Percentiles rank a stretch among this genome's conserved stretches.
phyloP scores from a whole-genome alignment of 1,140 invertebrate species.

The Cotesia glomerata region DNA sequence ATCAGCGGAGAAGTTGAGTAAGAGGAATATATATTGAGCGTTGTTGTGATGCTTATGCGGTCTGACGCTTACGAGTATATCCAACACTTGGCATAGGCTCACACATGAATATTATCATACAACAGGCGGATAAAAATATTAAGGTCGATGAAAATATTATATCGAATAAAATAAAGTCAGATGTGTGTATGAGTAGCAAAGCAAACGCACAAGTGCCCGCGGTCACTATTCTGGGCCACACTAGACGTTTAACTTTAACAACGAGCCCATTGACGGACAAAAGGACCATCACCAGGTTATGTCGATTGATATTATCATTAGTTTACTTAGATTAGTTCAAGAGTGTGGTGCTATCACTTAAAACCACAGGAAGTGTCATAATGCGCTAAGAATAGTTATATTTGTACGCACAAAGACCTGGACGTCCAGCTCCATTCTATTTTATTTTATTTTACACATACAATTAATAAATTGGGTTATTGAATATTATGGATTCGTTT shows the following conservation, averaged over 20 bases:
- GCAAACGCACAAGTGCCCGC: slow-evolving; percentile 19
- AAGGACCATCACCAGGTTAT: slow-evolving; percentile 5
- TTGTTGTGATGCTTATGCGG: slow-evolving; percentile 26
- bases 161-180: slow-evolving; percentile 28
- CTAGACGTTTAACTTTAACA: slow-evolving; percentile 18
- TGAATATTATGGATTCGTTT: background rate
- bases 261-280: slow-evolving; percentile 21
- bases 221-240: slow-evolving; percentile 19
- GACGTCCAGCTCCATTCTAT: slow-evolving; percentile 34
- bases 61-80: slow-evolving; percentile 17
- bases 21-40: slow-evolving; percentile 3
- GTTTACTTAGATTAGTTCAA: background rate
- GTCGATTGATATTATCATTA: background rate
- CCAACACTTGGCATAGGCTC: background rate
- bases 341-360: background rate
- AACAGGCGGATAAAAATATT: slow-evolving; percentile 10
- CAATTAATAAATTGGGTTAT: slow-evolving; percentile 14
- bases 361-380: background rate
- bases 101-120: background rate
- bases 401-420: slow-evolving; percentile 33
- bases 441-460: slow-evolving; percentile 22
- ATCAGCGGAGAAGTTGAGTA: slow-evolving; percentile 6
- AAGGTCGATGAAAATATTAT: slow-evolving; percentile 20
- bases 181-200: slow-evolving; percentile 6
- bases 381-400: slow-evolving; percentile 26